Conservation (phyloP, 2,113 vertebrate genomes). For the Ancistrus triradiatus region DNA sequence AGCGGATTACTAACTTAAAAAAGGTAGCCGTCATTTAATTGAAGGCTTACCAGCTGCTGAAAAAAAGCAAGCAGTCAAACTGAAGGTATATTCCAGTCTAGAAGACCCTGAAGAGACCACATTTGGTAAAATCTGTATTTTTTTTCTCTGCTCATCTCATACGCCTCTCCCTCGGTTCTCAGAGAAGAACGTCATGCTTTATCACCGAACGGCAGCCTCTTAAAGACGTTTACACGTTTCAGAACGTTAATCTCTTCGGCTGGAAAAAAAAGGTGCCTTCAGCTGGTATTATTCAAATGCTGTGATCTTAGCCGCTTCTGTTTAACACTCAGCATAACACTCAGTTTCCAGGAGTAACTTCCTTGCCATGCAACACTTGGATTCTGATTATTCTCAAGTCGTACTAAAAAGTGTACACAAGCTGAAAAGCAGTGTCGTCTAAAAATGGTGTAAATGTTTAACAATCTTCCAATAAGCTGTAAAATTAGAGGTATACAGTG, state of each 20-base stretch:
- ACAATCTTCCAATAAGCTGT: no score
- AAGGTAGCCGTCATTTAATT: slow-evolving; percentile 79
- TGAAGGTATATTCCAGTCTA: slow-evolving; percentile 73
- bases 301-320: slow-evolving; percentile 63
- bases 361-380: slow-evolving; percentile 47
- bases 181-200: slow-evolving; percentile 64
- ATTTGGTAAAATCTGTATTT: slow-evolving; percentile 64
- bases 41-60: slow-evolving; percentile 77
- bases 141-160: slow-evolving; percentile 39
- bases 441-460: no score
- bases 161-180: slow-evolving; percentile 48
- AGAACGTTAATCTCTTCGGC: slow-evolving; percentile 68
- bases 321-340: slow-evolving; percentile 47
- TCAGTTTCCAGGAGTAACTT: slow-evolving; percentile 48
- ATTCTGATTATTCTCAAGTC: no score
- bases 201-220: slow-evolving; percentile 77
- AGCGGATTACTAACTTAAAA: slow-evolving; percentile 78
- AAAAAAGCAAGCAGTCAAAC: no score
- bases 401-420: no score
- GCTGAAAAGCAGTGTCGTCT: no score
- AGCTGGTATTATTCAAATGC: slow-evolving; percentile 67
- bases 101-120: slow-evolving; percentile 68
- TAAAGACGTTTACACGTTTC: slow-evolving; percentile 76
- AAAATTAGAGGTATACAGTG: no score
- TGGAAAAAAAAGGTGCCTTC: slow-evolving; percentile 65